Evolutionary conservation across 35 echinoderm and acorn worm species (phyloP), one percentile per base, ranked within the genome.

Genomic region (Stichopus chloronotus): DNA sequence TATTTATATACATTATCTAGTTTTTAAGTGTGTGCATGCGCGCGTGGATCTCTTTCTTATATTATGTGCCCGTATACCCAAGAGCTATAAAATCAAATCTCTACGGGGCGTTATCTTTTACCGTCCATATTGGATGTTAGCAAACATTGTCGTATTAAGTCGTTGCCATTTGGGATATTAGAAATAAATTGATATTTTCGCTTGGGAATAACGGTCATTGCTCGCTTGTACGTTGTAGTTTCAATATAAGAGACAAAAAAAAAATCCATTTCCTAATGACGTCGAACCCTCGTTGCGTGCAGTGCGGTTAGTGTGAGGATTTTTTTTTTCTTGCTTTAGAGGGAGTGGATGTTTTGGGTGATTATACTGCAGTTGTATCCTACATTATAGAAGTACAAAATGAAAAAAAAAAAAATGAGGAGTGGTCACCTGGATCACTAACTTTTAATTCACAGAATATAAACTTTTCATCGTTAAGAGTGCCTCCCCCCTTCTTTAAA

Each of bases 101-200:
- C 77, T 52, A 9, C 77, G 8, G 77, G 8, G 24, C 80, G n/a
- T 83, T 16, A 55, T 83, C 69, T 57, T 53, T 30, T 55, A 14
- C 25, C 52, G 52, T 30, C 80, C 25, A 83, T 83, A 43, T 83
- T 6, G 55, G 52, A 43, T 83, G 80, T 83, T 83, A 83, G 80
- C 80, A 83, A 83, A 83, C 80, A 83, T 83, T 83, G 80, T 83
- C 80, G 12, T 83, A 83, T 83, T 83, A 83, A 83, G 8, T 57
- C 6, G 80, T 83, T 83, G 80, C 80, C 80, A 57, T 83, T 83
- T n/a, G 80, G 80, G 80, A 83, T 83, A 83, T 83, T 83, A 83
- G 80, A 83, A 83, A 55, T 83, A 83, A 83, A 83, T 83, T 83
- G 80, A 11, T 83, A 57, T 55, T 53, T 83, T 55, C 80, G 55